phyloP scores from a whole-genome alignment of 2,888 invertebrate species.

The Luperina testacea region DNA sequence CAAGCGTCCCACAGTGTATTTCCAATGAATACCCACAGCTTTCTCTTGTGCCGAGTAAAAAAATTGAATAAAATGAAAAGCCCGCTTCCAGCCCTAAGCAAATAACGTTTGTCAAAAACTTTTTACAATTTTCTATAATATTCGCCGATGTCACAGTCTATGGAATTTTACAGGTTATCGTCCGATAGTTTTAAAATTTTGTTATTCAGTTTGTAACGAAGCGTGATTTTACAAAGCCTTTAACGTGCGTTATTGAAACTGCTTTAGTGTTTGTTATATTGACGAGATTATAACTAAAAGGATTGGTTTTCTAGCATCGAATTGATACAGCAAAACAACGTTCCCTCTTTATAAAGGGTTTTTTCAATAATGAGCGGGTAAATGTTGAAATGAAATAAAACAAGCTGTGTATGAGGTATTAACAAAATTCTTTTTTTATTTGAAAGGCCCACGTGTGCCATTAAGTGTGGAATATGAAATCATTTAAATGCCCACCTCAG shows the following conservation, averaged over 20 bases:
- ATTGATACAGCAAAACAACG: neutral
- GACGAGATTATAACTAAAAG: slow-evolving; percentile 16
- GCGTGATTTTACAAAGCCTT: slow-evolving; percentile 32
- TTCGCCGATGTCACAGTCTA: slow-evolving; percentile 44
- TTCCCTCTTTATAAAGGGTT: no score
- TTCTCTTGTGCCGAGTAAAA: slow-evolving; percentile 27
- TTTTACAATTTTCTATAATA: slow-evolving; percentile 51
- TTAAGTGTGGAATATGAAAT: no score
- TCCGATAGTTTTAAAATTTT: slow-evolving; percentile 32
- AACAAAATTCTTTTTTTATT: no score
- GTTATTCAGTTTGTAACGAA: slow-evolving; percentile 33
- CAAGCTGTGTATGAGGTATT: no score
- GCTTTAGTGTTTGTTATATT: slow-evolving; percentile 1
- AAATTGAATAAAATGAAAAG: slow-evolving; percentile 39
- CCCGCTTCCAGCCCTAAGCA: slow-evolving; percentile 36
- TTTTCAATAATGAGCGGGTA: no score
- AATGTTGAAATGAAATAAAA: no score
- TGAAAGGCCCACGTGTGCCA: no score
- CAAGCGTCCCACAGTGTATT: slow-evolving; percentile 32
- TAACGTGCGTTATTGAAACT: slow-evolving; percentile 9
- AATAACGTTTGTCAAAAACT: slow-evolving; percentile 64
- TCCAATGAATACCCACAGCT: slow-evolving; percentile 34
- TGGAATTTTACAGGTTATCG: slow-evolving; percentile 41
- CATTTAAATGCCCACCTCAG: no score
- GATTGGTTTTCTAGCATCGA: neutral